Conservation (phyloP, 2,888 invertebrate genomes). For the Camptogramma bilineatum region DNA sequence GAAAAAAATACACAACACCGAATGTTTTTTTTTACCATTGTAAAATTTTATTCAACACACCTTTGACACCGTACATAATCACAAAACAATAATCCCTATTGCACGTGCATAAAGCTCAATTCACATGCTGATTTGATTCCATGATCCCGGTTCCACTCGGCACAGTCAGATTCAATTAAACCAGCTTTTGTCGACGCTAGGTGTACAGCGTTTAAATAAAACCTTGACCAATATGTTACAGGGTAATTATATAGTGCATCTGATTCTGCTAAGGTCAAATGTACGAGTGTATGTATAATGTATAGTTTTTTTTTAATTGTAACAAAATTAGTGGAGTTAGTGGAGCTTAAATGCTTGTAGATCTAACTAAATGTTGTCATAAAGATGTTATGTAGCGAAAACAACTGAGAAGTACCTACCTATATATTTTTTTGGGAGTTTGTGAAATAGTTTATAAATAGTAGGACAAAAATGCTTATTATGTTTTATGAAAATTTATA, state of each 20-base stretch:
- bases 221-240: not conserved
- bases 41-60: not conserved
- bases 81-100: slow-evolving; percentile 3
- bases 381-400: too few species aligned
- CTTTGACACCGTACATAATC: not conserved
- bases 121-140: slow-evolving; percentile 45
- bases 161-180: slow-evolving; percentile 61
- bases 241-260: not conserved
- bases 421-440: too few species aligned
- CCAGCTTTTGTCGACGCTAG: slow-evolving; percentile 60
- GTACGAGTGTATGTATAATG: too few species aligned
- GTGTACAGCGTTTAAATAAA: slow-evolving; percentile 32
- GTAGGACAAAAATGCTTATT: too few species aligned
- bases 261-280: too few species aligned
- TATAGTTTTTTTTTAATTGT: too few species aligned
- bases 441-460: too few species aligned
- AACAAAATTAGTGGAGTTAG: too few species aligned
- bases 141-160: slow-evolving; percentile 62
- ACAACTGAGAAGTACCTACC: too few species aligned
- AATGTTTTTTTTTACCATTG: not conserved
- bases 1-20: not conserved
- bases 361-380: too few species aligned
- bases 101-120: slow-evolving; percentile 46
- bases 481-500: too few species aligned
- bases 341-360: too few species aligned